phyloP scores from a whole-genome alignment of 2,113 vertebrate genomes.

The Agelaius phoeniceus region DNA sequence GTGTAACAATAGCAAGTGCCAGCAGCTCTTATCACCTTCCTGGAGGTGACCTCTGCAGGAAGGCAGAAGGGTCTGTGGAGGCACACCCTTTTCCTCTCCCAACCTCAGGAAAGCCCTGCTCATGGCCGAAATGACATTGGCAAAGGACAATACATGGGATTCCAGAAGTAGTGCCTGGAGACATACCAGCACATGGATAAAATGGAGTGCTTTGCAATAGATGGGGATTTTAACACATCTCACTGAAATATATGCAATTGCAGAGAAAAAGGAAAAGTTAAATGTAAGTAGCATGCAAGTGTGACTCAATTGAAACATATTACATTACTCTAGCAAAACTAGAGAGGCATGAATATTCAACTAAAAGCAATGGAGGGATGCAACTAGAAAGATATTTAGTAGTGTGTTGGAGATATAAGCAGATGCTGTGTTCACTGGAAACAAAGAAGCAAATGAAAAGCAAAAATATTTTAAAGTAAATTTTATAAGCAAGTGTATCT shows the following conservation, averaged over 20 bases:
- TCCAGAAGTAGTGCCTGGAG: not conserved
- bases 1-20: not conserved
- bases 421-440: not conserved
- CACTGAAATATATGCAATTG: not conserved
- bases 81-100: not conserved
- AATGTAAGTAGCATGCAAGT: not conserved
- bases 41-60: not conserved
- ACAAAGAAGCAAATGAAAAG: not conserved
- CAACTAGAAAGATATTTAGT: not conserved
- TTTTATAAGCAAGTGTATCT: not conserved
- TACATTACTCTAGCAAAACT: not conserved
- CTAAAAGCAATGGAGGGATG: not conserved
- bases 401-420: not conserved
- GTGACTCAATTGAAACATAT: not conserved
- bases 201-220: not conserved
- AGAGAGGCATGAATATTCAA: not conserved
- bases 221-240: not conserved
- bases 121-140: not conserved
- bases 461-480: not conserved
- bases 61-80: not conserved
- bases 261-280: not conserved
- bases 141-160: accelerated
- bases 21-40: not conserved
- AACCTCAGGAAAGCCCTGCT: constrained; percentile 15
- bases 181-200: not conserved